Base-by-base conservation (phyloP, 1,140 invertebrate species). In the Mesaphorura yosii region DNA sequence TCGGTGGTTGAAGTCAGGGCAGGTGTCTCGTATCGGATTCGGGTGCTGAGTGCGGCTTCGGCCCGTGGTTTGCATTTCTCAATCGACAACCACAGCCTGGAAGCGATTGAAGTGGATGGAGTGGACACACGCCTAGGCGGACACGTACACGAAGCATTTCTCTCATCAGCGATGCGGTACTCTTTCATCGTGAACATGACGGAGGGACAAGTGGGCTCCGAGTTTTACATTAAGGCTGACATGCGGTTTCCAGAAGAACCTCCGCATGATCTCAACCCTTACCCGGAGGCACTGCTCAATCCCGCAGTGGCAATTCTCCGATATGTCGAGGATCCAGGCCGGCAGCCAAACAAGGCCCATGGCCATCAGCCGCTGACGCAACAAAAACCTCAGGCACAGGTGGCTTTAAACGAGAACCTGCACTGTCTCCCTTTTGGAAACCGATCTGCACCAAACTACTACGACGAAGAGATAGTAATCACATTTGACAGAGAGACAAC, bases 61-160 rank as follows among this genome's bases (percentile, higher is more conserved):
- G 17, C 45, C 2, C 27, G 48, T 19, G 22, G 19, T 4, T 58
- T 50, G 19, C 38, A 44, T 19, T 58, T 58, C 27, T 58, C 51
- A 14, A 58, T 58, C 34, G 57, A 58, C 15, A 44, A 48, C 2
- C 57, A 58, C 23, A 25, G 17, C 2, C 26, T 58, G 29, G 40
- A 50, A 28, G 29, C 42, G 3, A 54, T 58, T 23, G 57, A 58
- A 40, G 57, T 54, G 0, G 57, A 58, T 17, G 57, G 51, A 0
- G 27, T 51, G 1, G 20, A 44, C 38, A 31, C 38, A 1, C 27
- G 27, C 19, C 20, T 47, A 20, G 19, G 25, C 2, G 48, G 45
- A 34, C 19, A 23, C 15, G 37, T 41, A 3, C 40, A 58, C 20
- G 40, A 50, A 26, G 48, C 42, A 1, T 29, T 28, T 19, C 14